Evolutionary conservation across 35 echinoderm and acorn worm species (phyloP).

Genomic region (Amphiura filiformis): DNA sequence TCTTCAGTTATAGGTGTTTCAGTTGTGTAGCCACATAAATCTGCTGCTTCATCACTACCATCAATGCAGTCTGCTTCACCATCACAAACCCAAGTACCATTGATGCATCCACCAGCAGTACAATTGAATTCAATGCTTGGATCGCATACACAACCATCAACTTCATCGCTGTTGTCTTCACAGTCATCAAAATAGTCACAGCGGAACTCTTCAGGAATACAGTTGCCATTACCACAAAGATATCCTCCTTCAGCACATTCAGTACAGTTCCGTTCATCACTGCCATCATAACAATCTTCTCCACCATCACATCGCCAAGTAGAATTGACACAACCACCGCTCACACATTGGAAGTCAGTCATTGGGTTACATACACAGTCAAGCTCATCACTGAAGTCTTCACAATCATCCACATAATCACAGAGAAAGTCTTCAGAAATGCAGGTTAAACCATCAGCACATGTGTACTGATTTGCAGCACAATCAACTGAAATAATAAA

Average conservation of each 20-base stretch:
- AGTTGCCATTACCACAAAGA: background rate
- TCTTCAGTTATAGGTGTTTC: background rate
- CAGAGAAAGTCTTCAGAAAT: background rate
- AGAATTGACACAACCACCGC: background rate
- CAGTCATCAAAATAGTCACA: too few relatives aligned
- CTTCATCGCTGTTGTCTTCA: too few relatives aligned
- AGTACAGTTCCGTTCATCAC: background rate
- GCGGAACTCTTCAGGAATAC: too few relatives aligned
- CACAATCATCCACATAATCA: background rate
- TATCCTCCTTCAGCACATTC: background rate
- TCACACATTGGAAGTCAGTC: background rate
- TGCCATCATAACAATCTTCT: background rate
- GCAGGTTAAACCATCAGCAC: background rate
- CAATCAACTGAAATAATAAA: background rate
- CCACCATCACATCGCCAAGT: background rate
- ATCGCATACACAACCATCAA: too few relatives aligned
- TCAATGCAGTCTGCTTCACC: too few relatives aligned
- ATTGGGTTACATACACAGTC: background rate
- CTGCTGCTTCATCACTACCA: too few relatives aligned
- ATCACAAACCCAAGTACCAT: too few relatives aligned
- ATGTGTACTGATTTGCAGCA: background rate
- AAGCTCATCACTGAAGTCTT: background rate
- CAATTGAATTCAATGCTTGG: too few relatives aligned
- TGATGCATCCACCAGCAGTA: too few relatives aligned
- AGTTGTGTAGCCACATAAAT: too few relatives aligned